Conservation (phyloP, 1,140 invertebrate genomes). For the Charaxes varanes region DNA sequence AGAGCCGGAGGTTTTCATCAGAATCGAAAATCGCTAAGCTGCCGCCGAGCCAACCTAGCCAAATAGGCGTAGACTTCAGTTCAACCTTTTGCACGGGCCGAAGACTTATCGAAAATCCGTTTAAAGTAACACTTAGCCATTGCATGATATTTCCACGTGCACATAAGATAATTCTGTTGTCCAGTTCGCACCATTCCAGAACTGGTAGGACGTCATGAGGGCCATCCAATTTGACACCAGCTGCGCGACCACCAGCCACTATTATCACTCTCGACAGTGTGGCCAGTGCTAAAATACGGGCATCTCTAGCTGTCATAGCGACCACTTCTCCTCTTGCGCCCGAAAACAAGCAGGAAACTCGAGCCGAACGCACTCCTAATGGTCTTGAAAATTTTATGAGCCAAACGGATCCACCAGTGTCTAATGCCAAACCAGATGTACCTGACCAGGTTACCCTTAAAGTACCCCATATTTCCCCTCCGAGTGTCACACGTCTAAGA, state of each 20-base stretch:
- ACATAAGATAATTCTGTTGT: slow-evolving; percentile 49
- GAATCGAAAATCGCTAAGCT: slow-evolving; percentile 90
- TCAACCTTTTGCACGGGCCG: slow-evolving; percentile 79
- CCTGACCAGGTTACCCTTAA: slow-evolving; percentile 87
- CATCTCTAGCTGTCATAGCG: slow-evolving; percentile 53
- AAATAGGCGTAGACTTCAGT: slow-evolving; percentile 89
- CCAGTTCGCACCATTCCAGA: slow-evolving; percentile 82
- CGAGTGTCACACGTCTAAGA: slow-evolving; percentile 88
- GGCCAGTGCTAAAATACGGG: slow-evolving; percentile 89
- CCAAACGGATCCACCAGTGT: slow-evolving; percentile 98
- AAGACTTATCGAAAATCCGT: slow-evolving; percentile 88
- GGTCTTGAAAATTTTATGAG: slow-evolving; percentile 93
- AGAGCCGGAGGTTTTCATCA: slow-evolving; percentile 88
- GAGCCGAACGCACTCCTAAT: slow-evolving; percentile 90
- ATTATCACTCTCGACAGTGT: slow-evolving; percentile 94
- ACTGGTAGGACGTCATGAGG: slow-evolving; percentile 86
- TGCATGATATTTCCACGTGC: slow-evolving; percentile 46
- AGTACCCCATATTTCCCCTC: slow-evolving; percentile 90
- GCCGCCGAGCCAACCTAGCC: slow-evolving; percentile 92
- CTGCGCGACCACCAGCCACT: slow-evolving; percentile 78
- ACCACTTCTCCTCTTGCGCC: slow-evolving; percentile 92
- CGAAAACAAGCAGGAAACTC: slow-evolving; percentile 93
- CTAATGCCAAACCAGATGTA: slow-evolving; percentile 82
- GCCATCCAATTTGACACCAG: slow-evolving; percentile 60
- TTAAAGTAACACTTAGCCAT: slow-evolving; percentile 73